phyloP scores from a whole-genome alignment of 2,888 invertebrate genomes.

The Lasioglossum pauxillum region DNA sequence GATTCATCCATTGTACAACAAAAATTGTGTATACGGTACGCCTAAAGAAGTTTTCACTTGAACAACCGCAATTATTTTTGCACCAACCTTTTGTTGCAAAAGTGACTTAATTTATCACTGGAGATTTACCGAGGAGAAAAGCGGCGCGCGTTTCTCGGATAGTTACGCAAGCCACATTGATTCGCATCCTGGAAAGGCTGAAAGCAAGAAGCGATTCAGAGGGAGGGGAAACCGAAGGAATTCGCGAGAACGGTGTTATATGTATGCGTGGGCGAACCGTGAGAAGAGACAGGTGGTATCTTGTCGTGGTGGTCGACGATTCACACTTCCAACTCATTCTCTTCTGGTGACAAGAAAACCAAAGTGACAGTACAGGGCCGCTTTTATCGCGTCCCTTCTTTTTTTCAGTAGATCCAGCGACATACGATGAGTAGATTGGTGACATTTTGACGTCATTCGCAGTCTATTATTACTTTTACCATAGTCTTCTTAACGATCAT shows the following conservation, averaged over 20 bases:
- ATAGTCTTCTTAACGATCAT: not conserved
- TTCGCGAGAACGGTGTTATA: constrained; percentile 67
- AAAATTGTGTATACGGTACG: too few relatives aligned
- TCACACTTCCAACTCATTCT: constrained; percentile 77
- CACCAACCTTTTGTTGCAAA: not conserved
- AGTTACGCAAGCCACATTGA: constrained; percentile 47
- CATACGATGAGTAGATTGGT: not conserved
- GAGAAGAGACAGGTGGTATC: constrained; percentile 81
- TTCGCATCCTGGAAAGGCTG: constrained; percentile 56
- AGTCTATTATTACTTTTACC: not conserved
- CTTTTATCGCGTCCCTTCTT: constrained; percentile 51
- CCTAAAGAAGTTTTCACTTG: too few relatives aligned
- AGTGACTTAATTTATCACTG: constrained; percentile 54
- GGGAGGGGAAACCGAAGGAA: constrained; percentile 63
- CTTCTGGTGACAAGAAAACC: constrained; percentile 77
- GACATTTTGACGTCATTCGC: not conserved
- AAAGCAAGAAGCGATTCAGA: constrained; percentile 64
- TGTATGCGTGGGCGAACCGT: constrained; percentile 77
- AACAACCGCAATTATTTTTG: too few relatives aligned
- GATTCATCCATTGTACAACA: too few relatives aligned
- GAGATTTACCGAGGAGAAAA: constrained; percentile 27
- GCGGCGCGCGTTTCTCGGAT: constrained; percentile 20
- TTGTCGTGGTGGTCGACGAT: constrained; percentile 80
- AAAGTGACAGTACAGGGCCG: constrained; percentile 76
- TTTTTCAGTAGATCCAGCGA: not conserved